phyloP scores from a whole-genome alignment of 2,113 vertebrate genomes.

The Romanogobio albipinnatus region DNA sequence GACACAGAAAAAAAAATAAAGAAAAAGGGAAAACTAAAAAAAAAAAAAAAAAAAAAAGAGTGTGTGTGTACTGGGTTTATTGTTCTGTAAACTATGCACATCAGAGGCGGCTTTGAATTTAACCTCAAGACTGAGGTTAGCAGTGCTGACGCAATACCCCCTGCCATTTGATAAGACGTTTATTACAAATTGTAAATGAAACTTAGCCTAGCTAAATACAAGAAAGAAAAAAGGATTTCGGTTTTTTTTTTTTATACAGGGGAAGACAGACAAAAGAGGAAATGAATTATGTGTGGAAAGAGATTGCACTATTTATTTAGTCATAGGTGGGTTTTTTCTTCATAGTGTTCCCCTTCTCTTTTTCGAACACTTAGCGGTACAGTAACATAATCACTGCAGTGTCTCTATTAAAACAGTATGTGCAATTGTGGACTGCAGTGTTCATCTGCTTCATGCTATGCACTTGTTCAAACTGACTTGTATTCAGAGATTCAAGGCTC shows the following conservation, averaged over 20 bases:
- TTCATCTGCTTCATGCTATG: slow-evolving; percentile 21
- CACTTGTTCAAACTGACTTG: slow-evolving; percentile 50
- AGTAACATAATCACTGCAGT: slow-evolving; percentile 63
- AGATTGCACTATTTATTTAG: slow-evolving; percentile 51
- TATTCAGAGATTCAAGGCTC: no score
- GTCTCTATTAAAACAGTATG: slow-evolving; percentile 73
- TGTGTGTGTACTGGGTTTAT: slow-evolving; percentile 50
- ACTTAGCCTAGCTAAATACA: slow-evolving; percentile 51
- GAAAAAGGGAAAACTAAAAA: slow-evolving; percentile 2
- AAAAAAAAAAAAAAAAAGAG: not conserved
- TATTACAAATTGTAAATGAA: slow-evolving; percentile 57
- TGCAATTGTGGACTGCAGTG: not conserved
- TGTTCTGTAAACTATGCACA: slow-evolving; percentile 46
- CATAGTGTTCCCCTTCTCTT: slow-evolving; percentile 36
- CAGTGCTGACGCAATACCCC: slow-evolving; percentile 27
- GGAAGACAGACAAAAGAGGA: not conserved
- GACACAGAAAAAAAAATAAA: not conserved
- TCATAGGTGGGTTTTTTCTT: not conserved
- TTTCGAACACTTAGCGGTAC: slow-evolving; percentile 58
- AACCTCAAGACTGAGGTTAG: slow-evolving; percentile 40
- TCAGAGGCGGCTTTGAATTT: slow-evolving; percentile 47
- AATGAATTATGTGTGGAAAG: slow-evolving; percentile 11
- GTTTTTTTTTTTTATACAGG: not conserved
- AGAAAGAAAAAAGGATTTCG: slow-evolving; percentile 45
- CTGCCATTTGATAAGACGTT: slow-evolving; percentile 47